These are phyloP conservation scores for Lepidostoma basale DNA, from an alignment of 1,140 invertebrate species.

Conservation along the genomic window DNA sequence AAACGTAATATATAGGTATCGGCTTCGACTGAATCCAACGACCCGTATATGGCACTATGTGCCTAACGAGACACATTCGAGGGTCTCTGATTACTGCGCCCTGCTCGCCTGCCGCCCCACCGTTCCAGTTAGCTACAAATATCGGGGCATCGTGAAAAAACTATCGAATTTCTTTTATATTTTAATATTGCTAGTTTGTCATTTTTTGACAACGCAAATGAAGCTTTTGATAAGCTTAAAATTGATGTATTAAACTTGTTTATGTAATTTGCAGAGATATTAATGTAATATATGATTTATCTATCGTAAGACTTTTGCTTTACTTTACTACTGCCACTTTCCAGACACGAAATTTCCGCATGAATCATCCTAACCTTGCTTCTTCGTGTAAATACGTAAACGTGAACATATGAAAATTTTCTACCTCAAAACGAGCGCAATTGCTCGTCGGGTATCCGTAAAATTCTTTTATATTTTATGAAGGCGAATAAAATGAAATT, in stretches of 20 bases:
- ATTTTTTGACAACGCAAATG: background rate
- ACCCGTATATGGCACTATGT: background rate
- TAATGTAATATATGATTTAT: too few relatives aligned
- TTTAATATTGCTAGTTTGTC: too few relatives aligned
- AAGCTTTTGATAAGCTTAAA: too few relatives aligned
- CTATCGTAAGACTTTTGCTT: too few relatives aligned
- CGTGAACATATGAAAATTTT: background rate
- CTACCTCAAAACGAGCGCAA: background rate
- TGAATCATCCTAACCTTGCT: background rate
- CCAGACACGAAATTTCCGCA: too few relatives aligned
- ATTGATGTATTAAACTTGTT: too few relatives aligned
- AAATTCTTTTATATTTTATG: background rate
- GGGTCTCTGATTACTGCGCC: background rate
- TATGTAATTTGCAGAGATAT: too few relatives aligned
- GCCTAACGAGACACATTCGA: background rate
- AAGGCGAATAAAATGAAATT: constrained; percentile 8
- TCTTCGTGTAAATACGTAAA: background rate
- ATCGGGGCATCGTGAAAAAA: background rate
- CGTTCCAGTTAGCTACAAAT: too few relatives aligned
- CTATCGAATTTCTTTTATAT: background rate
- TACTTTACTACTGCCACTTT: too few relatives aligned
- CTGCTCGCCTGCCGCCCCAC: background rate
- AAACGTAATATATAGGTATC: background rate
- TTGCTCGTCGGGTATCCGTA: background rate
- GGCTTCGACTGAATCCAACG: background rate